Evolutionary conservation across 2,113 vertebrate species (phyloP), one percentile per base, ranked within the genome.

Genomic region (Pseudorasbora parva): DNA sequence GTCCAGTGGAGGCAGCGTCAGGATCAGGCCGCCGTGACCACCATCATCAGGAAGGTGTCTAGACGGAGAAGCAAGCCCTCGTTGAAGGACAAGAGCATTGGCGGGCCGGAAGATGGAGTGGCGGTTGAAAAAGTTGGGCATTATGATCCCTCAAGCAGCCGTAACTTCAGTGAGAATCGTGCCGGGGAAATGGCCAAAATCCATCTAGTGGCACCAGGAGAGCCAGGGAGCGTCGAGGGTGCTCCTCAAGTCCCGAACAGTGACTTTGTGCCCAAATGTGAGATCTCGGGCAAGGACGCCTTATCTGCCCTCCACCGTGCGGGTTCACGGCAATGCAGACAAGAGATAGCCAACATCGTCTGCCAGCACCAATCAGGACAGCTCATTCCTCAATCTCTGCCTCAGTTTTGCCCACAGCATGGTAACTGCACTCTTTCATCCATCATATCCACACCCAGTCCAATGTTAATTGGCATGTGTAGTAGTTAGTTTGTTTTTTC

Each of bases 201-300:
- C 23, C 94, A 93, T 0, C 25, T 92, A 1, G 94, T 91, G n/a
- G 92, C 95, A 11, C 96, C 96, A 0, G 96, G 97, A 0, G 98
- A 99, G 89, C 96, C 96, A 0, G 98, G 97, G 84, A 99, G 98
- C 0, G 97, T 99, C 90, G 98, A 97, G 78, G 97, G 97, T 0
- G 97, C 94, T 0, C 96, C 97, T 3, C 97, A 97, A 88, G 93
- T 95, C 79, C 93, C 95, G 0, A 96, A 94, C 90, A 96, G 93
- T 19, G 92, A 93, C 92, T 98, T 97, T 93, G 93, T 94, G 59
- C 97, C 97, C 1, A 98, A 98, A 89, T 99, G 98, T 0, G 95
- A 98, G 79, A 97, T 99, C 79, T 84, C 92, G 0, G 96, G 97
- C 89, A 99, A 99, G 83, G 98, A 99, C 0, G 97, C 98, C 0